phyloP scores from a whole-genome alignment of 1,140 invertebrate genomes.

The Globodera ellingtonae region DNA sequence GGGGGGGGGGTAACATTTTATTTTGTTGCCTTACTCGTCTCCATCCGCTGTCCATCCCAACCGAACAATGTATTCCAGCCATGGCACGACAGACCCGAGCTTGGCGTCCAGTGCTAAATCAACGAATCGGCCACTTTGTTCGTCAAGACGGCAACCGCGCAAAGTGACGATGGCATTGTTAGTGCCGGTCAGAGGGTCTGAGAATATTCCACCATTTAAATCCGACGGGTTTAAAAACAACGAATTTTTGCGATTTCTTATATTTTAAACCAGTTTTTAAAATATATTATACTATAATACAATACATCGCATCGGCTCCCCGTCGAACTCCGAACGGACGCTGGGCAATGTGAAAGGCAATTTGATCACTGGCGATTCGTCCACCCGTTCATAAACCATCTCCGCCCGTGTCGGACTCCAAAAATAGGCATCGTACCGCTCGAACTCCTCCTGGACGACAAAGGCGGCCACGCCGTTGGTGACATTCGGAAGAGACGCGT shows the following conservation, averaged over 20 bases:
- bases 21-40: constrained; percentile 18
- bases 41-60: constrained; percentile 46
- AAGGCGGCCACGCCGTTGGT: constrained; percentile 51
- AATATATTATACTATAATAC: too few relatives aligned
- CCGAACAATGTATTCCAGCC: constrained; percentile 46
- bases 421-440: constrained; percentile 53
- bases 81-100: constrained; percentile 43
- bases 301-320: constrained; percentile 38
- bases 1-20: too few relatives aligned
- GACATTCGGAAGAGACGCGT: constrained; percentile 18
- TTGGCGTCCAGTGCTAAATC: constrained; percentile 31
- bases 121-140: constrained; percentile 16
- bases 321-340: neutral
- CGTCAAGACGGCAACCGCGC: constrained; percentile 38
- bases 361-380: constrained; percentile 39
- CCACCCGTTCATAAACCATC: constrained; percentile 49
- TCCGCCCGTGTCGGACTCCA: constrained; percentile 46
- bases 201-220: neutral
- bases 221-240: neutral
- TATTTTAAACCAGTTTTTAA: too few relatives aligned
- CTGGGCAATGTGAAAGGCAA: constrained; percentile 44
- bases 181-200: constrained; percentile 42
- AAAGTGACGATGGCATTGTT: constrained; percentile 36
- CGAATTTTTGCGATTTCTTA: too few relatives aligned
- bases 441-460: constrained; percentile 53